Evolutionary conservation across 2,797 vertebrate genomes (phyloP).

Genomic region (Bucorvus abyssinicus): DNA sequence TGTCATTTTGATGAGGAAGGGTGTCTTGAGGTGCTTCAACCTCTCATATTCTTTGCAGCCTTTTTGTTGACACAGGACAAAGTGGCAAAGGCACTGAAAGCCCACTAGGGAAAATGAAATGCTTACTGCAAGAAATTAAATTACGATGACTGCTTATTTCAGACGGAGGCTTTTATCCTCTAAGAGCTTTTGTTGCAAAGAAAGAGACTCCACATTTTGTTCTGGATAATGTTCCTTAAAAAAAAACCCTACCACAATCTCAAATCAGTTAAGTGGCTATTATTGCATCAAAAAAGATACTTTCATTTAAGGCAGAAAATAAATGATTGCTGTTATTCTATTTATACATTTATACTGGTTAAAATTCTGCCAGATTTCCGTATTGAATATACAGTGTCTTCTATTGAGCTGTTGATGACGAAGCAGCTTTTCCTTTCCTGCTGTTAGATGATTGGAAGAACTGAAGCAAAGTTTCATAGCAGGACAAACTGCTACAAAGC

Average conservation of each 20-base stretch:
- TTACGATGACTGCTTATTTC: constrained; percentile 34
- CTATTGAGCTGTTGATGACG: constrained; percentile 54
- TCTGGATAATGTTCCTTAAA: not conserved
- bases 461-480: constrained; percentile 54
- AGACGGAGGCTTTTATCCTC: constrained; percentile 44
- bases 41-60: not conserved
- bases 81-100: not conserved
- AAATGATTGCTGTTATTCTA: constrained; percentile 39
- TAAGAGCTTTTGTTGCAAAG: constrained; percentile 45
- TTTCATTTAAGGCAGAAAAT: constrained; percentile 49
- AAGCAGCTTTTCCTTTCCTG: constrained; percentile 56
- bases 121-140: not conserved
- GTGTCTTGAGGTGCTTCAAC: not conserved
- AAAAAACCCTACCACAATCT: not conserved
- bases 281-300: constrained; percentile 27
- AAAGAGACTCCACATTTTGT: not conserved
- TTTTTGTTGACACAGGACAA: not conserved
- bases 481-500: constrained; percentile 53
- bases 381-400: constrained; percentile 41
- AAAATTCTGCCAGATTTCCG: constrained; percentile 45
- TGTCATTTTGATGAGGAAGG: not conserved
- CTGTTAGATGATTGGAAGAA: constrained; percentile 33
- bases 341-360: constrained; percentile 53
- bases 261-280: constrained; percentile 47
- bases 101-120: not conserved